phyloP scores from a whole-genome alignment of 2,797 vertebrate species.

The Eospalax fontanierii region DNA sequence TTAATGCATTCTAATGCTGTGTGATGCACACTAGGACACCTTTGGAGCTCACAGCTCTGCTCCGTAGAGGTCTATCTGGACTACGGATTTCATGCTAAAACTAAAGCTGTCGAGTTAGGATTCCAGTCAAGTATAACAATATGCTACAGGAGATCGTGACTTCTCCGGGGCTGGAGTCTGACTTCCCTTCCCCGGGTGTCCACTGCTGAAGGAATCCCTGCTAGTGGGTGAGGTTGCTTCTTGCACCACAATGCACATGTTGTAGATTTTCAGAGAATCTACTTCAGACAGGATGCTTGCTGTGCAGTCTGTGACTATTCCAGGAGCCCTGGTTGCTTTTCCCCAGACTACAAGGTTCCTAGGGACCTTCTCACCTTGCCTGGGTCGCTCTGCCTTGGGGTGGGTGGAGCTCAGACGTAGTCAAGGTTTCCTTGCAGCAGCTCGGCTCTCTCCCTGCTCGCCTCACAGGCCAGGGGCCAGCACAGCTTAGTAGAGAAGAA shows the following conservation, averaged over 20 bases:
- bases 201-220: too few relatives aligned
- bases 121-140: conserved; percentile 81
- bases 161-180: conserved; percentile 78
- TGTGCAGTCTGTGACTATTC: not conserved
- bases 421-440: fast-evolving
- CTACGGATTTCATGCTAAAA: conserved; percentile 87
- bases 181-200: conserved; percentile 64
- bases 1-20: conserved; percentile 66
- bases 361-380: not conserved
- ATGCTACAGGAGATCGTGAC: conserved; percentile 80
- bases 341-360: not conserved
- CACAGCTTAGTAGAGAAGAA: not conserved
- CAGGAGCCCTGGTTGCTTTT: not conserved
- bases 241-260: not conserved
- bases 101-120: conserved; percentile 85
- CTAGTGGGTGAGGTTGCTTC: not conserved
- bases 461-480: too few relatives aligned
- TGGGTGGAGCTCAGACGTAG: not conserved
- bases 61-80: conserved; percentile 78
- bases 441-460: not conserved
- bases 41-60: not conserved
- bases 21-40: not conserved
- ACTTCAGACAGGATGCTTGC: not conserved
- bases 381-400: not conserved
- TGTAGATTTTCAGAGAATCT: not conserved